A percentile compares a stretch with the other conserved stretches of the same genome.
These are phyloP conservation scores for Ceyx erithaca DNA, from an alignment of 2,797 vertebrate species.

Conservation along the genomic window DNA sequence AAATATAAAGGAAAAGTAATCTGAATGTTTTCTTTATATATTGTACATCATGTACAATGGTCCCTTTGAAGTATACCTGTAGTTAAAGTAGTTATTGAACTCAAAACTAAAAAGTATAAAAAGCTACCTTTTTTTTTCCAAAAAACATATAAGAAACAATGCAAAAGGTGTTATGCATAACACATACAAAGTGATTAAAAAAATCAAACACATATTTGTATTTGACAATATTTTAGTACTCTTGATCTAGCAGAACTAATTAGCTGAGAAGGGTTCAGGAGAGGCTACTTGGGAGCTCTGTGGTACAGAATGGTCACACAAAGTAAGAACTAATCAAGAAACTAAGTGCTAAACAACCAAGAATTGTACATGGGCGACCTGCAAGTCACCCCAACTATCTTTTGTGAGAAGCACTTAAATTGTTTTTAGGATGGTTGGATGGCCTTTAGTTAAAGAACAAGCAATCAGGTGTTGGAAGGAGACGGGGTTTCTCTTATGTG, in stretches of 20 bases:
- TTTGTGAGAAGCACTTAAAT: slow-evolving; percentile 82
- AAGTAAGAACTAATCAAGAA: slow-evolving; percentile 77
- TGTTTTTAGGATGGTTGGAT: slow-evolving; percentile 78
- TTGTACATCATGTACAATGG: slow-evolving; percentile 79
- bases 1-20: slow-evolving; percentile 76
- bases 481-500: slow-evolving; percentile 85
- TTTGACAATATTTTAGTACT: slow-evolving; percentile 76
- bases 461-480: slow-evolving; percentile 72
- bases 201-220: slow-evolving; percentile 78
- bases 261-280: slow-evolving; percentile 69
- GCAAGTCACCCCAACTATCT: slow-evolving; percentile 76
- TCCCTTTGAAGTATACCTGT: slow-evolving; percentile 86
- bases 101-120: slow-evolving; percentile 86
- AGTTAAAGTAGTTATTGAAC: slow-evolving; percentile 83
- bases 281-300: slow-evolving; percentile 79
- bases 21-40: slow-evolving; percentile 66
- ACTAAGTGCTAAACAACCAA: slow-evolving; percentile 80
- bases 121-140: slow-evolving; percentile 77
- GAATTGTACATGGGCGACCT: slow-evolving; percentile 70
- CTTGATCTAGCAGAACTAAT: slow-evolving; percentile 75
- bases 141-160: slow-evolving; percentile 86
- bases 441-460: slow-evolving; percentile 82
- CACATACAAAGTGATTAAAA: slow-evolving; percentile 81
- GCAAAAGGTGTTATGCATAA: slow-evolving; percentile 82
- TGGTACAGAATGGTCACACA: slow-evolving; percentile 77